Evolutionary conservation across 1,140 invertebrate species (phyloP), one percentile per base, ranked within the genome.

Genomic region (Trichomalopsis sarcophagae): DNA sequence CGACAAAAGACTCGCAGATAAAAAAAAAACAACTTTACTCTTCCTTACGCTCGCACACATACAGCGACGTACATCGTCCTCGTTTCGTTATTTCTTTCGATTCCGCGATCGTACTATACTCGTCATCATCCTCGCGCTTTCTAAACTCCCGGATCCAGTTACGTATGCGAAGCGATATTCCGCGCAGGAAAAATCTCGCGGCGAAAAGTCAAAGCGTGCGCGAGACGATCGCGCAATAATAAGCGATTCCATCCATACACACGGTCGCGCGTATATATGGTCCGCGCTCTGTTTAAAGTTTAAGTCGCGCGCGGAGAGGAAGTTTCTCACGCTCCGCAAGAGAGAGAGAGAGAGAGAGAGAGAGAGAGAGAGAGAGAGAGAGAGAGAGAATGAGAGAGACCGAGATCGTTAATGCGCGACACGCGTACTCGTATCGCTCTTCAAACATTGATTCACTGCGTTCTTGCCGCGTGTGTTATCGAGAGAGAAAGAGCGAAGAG

Each of bases 381-480:
- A 27, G 27, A 27, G 27, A 27, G 27, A 27, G n/a, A n/a, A n/a
- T n/a, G 33, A 17, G 73, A 71, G 27, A 27, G 27, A 27, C 27
- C 27, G 27, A 27, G 75, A 71, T 79, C 71, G 86, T 85, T 82
- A 82, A 87, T 84, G 86, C 79, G 80, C 74, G 77, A 71, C 84
- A 71, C 84, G 84, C 84, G 84, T 80, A 40, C 55, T n/a, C 69
- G 23, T 86, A 84, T 86, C 87, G 80, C 33, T 84, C 47, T 81
- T 81, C 84, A 86, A 87, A 87, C 82, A 87, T 50, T 85, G 84
- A 85, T 81, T 76, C 79, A 84, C 62, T 36, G 17, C 82, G 23
- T 11, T 44, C 40, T 44, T 17, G 73, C 7, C 11, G 44, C 30
- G 69, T 13, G 36, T 50, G n/a, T 50, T 44, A 81, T 44, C 74